Percentiles rank a stretch among this genome's conserved stretches.
Conservation (phyloP, 1,140 invertebrate species). For the Bombus turneri region DNA sequence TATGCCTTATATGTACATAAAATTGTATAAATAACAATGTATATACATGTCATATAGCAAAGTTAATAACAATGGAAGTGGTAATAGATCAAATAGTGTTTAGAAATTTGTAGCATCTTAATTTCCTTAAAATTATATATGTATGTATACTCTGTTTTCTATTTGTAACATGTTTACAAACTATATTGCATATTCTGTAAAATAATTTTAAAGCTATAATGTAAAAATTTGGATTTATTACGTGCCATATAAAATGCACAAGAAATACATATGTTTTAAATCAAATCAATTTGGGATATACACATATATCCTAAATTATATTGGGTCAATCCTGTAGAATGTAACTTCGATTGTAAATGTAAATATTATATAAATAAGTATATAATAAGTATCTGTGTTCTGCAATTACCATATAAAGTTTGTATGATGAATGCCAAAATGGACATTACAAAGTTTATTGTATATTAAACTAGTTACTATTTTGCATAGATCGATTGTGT, state of each 20-base stretch:
- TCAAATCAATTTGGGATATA: slow-evolving; percentile 15
- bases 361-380: slow-evolving; percentile 52
- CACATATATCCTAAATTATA: slow-evolving; percentile 15
- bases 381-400: slow-evolving; percentile 41
- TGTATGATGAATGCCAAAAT: slow-evolving; percentile 56
- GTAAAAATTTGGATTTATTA: background rate
- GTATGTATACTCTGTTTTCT: background rate
- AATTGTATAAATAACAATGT: slow-evolving; percentile 46
- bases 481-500: slow-evolving; percentile 44
- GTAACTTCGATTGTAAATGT: slow-evolving; percentile 40
- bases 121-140: slow-evolving; percentile 8
- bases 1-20: slow-evolving; percentile 62
- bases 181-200: slow-evolving; percentile 11
- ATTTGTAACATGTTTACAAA: background rate
- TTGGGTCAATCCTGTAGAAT: slow-evolving; percentile 23
- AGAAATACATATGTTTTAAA: slow-evolving; percentile 39
- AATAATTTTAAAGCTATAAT: slow-evolving; percentile 1
- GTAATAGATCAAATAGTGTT: slow-evolving; percentile 1
- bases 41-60: slow-evolving; percentile 35
- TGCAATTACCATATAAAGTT: slow-evolving; percentile 44
- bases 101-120: background rate
- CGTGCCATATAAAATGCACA: slow-evolving; percentile 48
- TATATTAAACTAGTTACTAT: slow-evolving; percentile 59
- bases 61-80: slow-evolving; percentile 14
- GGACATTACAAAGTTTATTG: slow-evolving; percentile 46